Evolutionary conservation across 2,113 vertebrate genomes (phyloP).

Genomic region (Psophia crepitans): DNA sequence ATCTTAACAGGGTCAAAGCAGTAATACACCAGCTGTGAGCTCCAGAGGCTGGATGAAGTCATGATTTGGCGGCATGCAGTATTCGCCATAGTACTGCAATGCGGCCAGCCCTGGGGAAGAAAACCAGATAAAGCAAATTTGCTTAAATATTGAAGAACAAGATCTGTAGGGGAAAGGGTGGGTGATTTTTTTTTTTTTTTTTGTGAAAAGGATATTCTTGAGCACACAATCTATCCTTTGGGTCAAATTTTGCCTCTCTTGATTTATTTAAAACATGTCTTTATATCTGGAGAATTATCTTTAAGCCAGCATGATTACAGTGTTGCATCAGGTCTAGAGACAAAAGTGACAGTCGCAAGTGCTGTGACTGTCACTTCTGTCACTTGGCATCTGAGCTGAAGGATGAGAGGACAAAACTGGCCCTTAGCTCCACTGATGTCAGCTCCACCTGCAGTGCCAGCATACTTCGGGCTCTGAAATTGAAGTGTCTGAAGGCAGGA

Average conservation of each 20-base stretch:
- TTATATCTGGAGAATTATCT: neutral
- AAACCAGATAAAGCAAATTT: neutral
- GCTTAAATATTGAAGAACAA: neutral
- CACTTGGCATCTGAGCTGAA: neutral
- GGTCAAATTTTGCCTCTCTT: neutral
- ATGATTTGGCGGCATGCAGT: neutral
- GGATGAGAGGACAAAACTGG: neutral
- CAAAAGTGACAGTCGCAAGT: neutral
- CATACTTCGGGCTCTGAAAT: neutral
- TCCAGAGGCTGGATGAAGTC: neutral
- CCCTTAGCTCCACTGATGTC: neutral
- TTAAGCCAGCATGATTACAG: neutral
- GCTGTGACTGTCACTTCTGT: neutral
- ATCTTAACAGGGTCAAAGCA: constrained; percentile 34
- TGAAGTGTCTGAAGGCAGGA: neutral
- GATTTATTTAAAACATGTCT: neutral
- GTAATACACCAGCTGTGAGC: neutral
- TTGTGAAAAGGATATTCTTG: neutral
- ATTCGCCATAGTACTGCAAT: neutral
- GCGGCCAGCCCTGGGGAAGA: neutral
- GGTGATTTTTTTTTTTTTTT: neutral
- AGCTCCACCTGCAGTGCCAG: neutral
- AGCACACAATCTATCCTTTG: neutral
- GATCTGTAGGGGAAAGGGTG: neutral
- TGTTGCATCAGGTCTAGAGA: neutral